Percentiles rank a stretch among this genome's conserved stretches.
These are phyloP conservation scores for Apolygus lucorum DNA, from an alignment of 1,140 invertebrate genomes.

Conservation along the genomic window DNA sequence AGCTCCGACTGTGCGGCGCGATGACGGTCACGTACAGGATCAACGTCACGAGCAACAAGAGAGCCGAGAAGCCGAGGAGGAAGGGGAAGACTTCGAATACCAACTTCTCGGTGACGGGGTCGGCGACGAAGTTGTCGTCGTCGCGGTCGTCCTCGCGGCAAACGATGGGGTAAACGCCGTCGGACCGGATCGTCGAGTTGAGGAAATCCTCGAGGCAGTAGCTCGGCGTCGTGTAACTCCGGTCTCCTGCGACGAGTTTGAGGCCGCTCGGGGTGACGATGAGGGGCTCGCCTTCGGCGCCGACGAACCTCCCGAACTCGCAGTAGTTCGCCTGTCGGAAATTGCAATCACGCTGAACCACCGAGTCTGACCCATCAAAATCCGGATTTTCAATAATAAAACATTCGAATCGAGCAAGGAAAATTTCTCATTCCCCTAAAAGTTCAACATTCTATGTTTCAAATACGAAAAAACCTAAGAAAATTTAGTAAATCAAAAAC, in stretches of 20 bases:
- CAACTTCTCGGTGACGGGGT: background rate
- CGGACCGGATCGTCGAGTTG: background rate
- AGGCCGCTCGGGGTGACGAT: background rate
- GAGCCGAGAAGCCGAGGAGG: background rate
- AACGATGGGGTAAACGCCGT: background rate
- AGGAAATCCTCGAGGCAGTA: background rate
- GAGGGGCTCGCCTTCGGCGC: background rate
- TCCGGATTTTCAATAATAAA: too few species aligned
- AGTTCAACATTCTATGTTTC: too few species aligned
- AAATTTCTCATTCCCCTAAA: too few species aligned
- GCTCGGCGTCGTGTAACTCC: background rate
- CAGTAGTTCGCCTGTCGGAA: too few species aligned
- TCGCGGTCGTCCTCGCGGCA: background rate
- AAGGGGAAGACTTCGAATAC: background rate
- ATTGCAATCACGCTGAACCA: too few species aligned
- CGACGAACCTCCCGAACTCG: too few species aligned
- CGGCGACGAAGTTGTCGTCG: background rate
- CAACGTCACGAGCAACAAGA: background rate
- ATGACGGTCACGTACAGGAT: background rate
- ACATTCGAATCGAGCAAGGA: too few species aligned
- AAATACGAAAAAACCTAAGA: too few species aligned
- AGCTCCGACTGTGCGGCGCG: background rate
- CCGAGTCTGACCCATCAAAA: too few species aligned
- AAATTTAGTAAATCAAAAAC: too few species aligned
- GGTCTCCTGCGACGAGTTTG: too few species aligned